These are phyloP conservation scores for Ceriagrion tenellum DNA, from an alignment of 2,888 invertebrate genomes.

Conservation along the genomic window DNA sequence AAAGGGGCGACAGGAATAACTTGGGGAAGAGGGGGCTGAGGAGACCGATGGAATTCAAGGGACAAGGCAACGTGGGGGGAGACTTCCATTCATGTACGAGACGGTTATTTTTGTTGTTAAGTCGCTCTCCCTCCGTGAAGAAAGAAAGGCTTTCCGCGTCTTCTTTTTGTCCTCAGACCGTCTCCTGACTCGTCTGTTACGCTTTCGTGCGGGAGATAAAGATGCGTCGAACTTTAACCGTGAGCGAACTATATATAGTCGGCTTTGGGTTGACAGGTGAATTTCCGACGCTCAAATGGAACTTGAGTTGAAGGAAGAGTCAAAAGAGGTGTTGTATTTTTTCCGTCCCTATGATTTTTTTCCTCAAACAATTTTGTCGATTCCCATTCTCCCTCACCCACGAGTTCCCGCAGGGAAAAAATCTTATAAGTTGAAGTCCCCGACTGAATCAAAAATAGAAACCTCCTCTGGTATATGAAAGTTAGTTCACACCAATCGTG, in stretches of 20 bases:
- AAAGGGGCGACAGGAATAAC: background rate
- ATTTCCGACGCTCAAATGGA: background rate
- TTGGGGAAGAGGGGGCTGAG: background rate
- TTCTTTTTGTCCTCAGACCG: background rate
- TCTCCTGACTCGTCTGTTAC: background rate
- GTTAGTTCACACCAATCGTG: no score
- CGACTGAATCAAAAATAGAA: no score
- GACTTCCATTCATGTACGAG: background rate
- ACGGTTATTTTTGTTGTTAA: background rate
- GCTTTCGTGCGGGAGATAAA: constrained; percentile 22
- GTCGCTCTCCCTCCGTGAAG: background rate
- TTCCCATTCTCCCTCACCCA: background rate
- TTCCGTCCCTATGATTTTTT: background rate
- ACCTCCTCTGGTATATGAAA: no score
- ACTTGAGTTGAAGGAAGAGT: background rate
- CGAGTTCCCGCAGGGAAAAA: no score
- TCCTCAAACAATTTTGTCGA: background rate
- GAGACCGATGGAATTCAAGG: background rate
- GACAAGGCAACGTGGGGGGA: background rate
- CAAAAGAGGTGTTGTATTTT: background rate
- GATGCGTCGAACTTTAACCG: background rate
- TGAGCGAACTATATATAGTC: background rate
- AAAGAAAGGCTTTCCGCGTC: background rate
- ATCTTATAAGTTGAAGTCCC: no score
- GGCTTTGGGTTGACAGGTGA: constrained; percentile 17